A percentile compares a stretch with the other conserved stretches of the same genome.
These are phyloP conservation scores for Naso thynnoides DNA, from an alignment of 2,797 vertebrate species.

Conservation along the genomic window DNA sequence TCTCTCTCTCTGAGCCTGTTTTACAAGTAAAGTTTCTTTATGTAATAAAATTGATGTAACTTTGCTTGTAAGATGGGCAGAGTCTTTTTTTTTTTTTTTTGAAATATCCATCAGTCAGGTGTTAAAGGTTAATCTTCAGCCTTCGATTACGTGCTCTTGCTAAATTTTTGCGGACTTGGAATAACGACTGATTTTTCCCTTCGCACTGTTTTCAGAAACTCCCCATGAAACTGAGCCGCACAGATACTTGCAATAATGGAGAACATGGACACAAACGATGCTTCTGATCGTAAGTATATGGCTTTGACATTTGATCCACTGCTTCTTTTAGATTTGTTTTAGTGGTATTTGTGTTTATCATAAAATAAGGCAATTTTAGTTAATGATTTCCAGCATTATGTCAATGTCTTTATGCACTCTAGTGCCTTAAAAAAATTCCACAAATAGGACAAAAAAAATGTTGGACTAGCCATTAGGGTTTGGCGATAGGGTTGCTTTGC, in stretches of 20 bases:
- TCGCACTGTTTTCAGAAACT: constrained; percentile 33
- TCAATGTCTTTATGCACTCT: not conserved
- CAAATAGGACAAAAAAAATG: not conserved
- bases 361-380: not conserved
- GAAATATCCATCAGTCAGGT: not conserved
- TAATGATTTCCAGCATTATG: not conserved
- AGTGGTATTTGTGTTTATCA: not conserved
- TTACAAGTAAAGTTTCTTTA: too few relatives aligned
- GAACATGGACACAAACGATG: constrained; percentile 3
- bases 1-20: too few relatives aligned
- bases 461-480: too few relatives aligned
- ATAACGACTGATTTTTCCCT: constrained; percentile 9
- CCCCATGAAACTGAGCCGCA: constrained; percentile 5
- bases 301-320: not conserved
- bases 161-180: not conserved
- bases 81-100: too few relatives aligned
- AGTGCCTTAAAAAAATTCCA: not conserved
- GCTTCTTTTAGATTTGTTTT: not conserved
- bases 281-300: constrained; percentile 59
- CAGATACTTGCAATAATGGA: constrained; percentile 57
- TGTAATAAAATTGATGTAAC: too few relatives aligned
- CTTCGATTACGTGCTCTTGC: not conserved
- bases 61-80: not conserved
- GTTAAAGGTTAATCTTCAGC: not conserved
- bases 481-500: too few relatives aligned